Evolutionary conservation across 2,113 vertebrate genomes (phyloP), one percentile per base, ranked within the genome.

Genomic region (Gadus macrocephalus): DNA sequence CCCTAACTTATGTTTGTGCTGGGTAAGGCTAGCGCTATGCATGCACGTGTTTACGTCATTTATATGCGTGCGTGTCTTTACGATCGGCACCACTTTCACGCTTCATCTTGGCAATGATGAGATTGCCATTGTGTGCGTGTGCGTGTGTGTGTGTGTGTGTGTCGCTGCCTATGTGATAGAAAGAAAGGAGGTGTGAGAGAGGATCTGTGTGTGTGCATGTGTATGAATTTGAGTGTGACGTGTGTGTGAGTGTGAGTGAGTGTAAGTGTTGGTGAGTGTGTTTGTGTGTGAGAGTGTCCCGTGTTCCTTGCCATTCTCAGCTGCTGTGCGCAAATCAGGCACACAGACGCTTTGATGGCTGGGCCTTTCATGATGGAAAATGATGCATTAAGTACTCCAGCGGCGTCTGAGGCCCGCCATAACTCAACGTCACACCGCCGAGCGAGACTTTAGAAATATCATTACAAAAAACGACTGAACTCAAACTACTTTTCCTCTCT

Each of bases 321-420:
- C 86, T 86, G 84, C 79, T 77, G 56, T 22, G 67, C 80, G 79
- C 84, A 87, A 84, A 87, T 91, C 83, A 86, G 75, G 72, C 42
- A 49, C 42, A 49, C 42, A 68, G 86, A 83, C 75, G 67, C 81
- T 82, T 86, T 70, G 71, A 79, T 72, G 75, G 79, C 79, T 74
- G 80, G 81, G 77, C 80, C 76, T 85, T 78, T 83, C 78, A 81
- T 80, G 81, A 84, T 84, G 68, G 67, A 86, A 81, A 84, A 80
- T 64, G 70, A 81, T 78, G 79, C 81, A 86, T 87, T 83, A 74
- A 78, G 75, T 79, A 75, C 65, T 72, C 73, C 19, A 17, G 68
- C 67, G 82, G 81, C 84, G 72, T 81, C 81, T 62, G 20, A 25
- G 75, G 62, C 67, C 72, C 82, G 83, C 69, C 59, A 71, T 86